Evolutionary conservation across 1,140 invertebrate genomes (phyloP).

Genomic region (Lycorma delicatula): DNA sequence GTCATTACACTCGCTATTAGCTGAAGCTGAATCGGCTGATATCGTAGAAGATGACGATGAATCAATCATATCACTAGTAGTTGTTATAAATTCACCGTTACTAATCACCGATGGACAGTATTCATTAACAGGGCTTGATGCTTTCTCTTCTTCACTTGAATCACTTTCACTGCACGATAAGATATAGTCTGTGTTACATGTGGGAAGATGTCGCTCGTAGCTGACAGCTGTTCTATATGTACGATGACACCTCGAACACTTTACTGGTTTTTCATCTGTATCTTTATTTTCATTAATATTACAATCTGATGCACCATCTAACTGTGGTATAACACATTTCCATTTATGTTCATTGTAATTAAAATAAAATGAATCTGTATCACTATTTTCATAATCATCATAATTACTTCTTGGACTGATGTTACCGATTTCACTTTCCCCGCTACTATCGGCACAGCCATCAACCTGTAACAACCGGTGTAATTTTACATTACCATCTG

Average conservation of each 20-base stretch:
- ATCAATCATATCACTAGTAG: too few relatives aligned
- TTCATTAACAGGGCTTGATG: not conserved
- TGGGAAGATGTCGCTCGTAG: conserved; percentile 69
- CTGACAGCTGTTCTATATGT: conserved; percentile 82
- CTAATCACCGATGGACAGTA: too few relatives aligned
- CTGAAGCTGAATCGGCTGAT: too few relatives aligned
- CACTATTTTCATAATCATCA: not conserved
- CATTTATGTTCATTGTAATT: too few relatives aligned
- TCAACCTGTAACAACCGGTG: conserved; percentile 47
- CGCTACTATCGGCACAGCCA: conserved; percentile 48
- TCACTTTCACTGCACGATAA: conserved; percentile 69
- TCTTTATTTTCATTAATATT: conserved; percentile 39
- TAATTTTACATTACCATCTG: conserved; percentile 12
- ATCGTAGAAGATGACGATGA: too few relatives aligned
- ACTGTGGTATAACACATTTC: conserved; percentile 60
- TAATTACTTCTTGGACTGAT: conserved; percentile 11
- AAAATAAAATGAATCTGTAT: too few relatives aligned
- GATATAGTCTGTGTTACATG: conserved; percentile 55
- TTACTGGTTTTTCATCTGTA: conserved; percentile 59
- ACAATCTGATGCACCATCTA: conserved; percentile 64
- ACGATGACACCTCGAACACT: conserved; percentile 77
- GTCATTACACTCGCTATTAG: too few relatives aligned
- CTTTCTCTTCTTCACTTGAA: conserved; percentile 24
- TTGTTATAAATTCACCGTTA: too few relatives aligned
- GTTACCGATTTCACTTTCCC: conserved; percentile 20